Base-by-base conservation (phyloP, 2,888 invertebrate genomes). In the Mesorhabditis spiculigera region DNA sequence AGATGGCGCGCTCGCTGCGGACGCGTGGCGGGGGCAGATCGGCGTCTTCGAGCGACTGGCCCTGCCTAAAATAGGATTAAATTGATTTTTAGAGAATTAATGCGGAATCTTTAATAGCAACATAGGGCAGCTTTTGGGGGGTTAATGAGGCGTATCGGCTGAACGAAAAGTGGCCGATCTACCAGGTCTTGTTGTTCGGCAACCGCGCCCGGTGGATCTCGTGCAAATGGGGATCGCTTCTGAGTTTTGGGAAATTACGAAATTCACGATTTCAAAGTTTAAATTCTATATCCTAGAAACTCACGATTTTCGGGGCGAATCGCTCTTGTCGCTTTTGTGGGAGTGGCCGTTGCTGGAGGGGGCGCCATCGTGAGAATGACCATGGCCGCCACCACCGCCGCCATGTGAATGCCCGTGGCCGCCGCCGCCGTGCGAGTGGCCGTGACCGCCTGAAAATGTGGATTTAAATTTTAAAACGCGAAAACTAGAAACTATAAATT, bases 391-490 rank as follows among this genome's bases (percentile, higher is more conserved):
- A 3, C 2, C 28, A 58, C 50, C 68, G 5, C 45, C 73, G 10
- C 70, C 75, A 41, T 77, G 75, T 43, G 71, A 71, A 41, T 75
- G 77, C 5, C 75, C 75, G 68, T 75, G 75, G 3, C 74, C 75
- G 43, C 69, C 75, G 5, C 71, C 70, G 5, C 72, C 77, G 50
- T 72, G 74, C 6, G 73, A 71, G 64, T 81, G 80, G 41, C 74
- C 71, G 58, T 81, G 77, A 42, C 76, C 78, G 8, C 50, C 50
- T 28, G 28, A 28, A 28, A 28, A 28, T 3, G 28, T 28, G 28
- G 28, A 28, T 28, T 28, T 28, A 1, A 28, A 28, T 28, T 28
- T 28, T 28, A 28, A 28, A 28, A 28, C 1, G 28, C 76, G 77
- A 28, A 28, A 28, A 28, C n/a, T n/a, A n/a, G n/a, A n/a, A n/a